Base-by-base conservation (phyloP, 2,888 invertebrate genomes). In the Drosophila recens region DNA sequence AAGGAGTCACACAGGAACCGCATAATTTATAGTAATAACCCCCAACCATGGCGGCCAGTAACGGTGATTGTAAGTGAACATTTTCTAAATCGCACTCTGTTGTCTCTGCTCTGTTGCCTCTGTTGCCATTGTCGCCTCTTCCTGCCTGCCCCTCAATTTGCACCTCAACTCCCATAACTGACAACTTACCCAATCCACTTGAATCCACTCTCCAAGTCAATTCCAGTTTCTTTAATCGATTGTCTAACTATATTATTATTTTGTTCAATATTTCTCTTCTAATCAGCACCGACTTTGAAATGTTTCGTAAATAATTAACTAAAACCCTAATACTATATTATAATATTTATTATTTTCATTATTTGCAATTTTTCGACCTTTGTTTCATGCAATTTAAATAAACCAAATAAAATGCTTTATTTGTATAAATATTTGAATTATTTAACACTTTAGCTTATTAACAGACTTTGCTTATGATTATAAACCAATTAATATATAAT, bases 31-130 rank as follows among this genome's bases (percentile, higher is more conserved):
- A 79, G 42, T 61, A 64, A 33, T 45, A 45, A 15, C 20, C 61
- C 52, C 46, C 64, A 68, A 61, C 62, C 38, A 86, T 87, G 86
- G 86, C 85, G 67, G 71, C 81, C 74, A 76, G 72, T 69, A 85
- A 83, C 57, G 85, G 87, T 81, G 64, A 82, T 74, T 87, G 86
- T 87, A 87, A 87, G 87, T 85, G 69, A 58, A 65, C 13, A 48
- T 10, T 30, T 58, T 30, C 23, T 23, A 13, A 42, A 30, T 34
- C 54, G 15, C 49, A 45, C 38, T 17, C 42, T 17, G 17, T 17
- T 17, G 17, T 17, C 51, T 65, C 52, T 64, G 52, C 27, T 27
- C 27, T 27, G 23, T 23, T 23, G 23, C 4, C 46, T 11, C 42
- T 17, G 23, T 38, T 17, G 10, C 23, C 13, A n/a, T 36, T 42